Evolutionary conservation across 2,797 vertebrate species (phyloP).

Genomic region (Tachyglossus aculeatus): DNA sequence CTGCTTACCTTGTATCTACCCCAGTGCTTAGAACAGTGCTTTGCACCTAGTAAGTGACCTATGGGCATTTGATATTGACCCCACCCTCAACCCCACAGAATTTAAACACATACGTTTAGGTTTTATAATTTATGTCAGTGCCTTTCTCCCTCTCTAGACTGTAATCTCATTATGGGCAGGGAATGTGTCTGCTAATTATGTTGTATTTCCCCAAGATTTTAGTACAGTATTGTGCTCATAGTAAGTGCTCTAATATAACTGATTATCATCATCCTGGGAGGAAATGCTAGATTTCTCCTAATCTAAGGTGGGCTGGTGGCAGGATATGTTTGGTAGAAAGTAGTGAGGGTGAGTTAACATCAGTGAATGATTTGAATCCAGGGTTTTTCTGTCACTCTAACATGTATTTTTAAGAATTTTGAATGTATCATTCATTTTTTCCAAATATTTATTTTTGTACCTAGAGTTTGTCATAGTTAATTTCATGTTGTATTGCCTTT

Average conservation of each 20-base stretch:
- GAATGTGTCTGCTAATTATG: neutral
- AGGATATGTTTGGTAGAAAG: no score
- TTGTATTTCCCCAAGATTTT: neutral
- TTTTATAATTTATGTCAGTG: neutral
- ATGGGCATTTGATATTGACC: no score
- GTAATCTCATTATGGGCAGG: neutral
- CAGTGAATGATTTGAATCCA: neutral
- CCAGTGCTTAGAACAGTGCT: no score
- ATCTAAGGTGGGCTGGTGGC: no score
- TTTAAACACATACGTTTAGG: neutral
- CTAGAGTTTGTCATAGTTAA: constrained; percentile 20
- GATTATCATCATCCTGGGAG: no score
- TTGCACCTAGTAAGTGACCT: no score
- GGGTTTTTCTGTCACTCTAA: neutral
- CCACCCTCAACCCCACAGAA: no score
- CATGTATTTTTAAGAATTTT: constrained; percentile 2
- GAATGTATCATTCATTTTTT: constrained; percentile 9
- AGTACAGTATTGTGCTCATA: neutral
- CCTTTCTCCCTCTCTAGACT: neutral
- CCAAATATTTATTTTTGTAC: constrained; percentile 39
- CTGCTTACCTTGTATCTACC: no score
- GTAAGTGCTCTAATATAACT: neutral
- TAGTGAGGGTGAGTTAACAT: neutral
- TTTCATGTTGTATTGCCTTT: constrained; percentile 24
- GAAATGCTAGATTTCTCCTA: no score